Base-by-base conservation (phyloP, 2,888 invertebrate genomes). In the Acronicta alni region DNA sequence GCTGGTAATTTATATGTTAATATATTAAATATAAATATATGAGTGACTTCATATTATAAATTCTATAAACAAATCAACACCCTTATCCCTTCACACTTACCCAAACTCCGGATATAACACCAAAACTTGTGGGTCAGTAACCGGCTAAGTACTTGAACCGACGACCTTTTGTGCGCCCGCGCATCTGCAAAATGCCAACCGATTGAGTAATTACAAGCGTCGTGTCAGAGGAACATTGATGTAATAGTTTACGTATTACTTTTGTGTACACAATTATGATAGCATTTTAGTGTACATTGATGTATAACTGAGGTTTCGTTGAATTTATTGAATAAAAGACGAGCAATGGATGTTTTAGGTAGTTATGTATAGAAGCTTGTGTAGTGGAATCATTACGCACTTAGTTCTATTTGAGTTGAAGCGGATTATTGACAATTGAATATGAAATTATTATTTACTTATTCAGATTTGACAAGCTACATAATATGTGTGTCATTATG, bases 101-200 rank as follows among this genome's bases (percentile, higher is more conserved):
- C 69, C 71, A 57, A 59, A 55, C 67, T 61, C 45, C 72, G 72
- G 65, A 63, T 77, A 63, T 62, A 72, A 68, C 67, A 67, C 59
- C 54, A 41, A 58, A 65, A 71, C 66, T 75, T 79, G 67, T 82
- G 66, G 86, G 88, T 86, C 85, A 87, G 67, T 84, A 80, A 86
- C 86, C 87, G 82, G 41, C 51, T 61, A 71, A 77, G 72, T 72
- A 72, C 69, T 65, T 77, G 72, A 75, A 80, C 76, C 79, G 79
- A 67, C 77, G 84, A 89, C 89, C 89, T 89, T 87, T 88, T n/a
- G 42, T 43, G 70, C 77, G 78, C 58, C 55, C 54, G 79, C 79
- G 80, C 87, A 79, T 87, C 88, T 79, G 79, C 77, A 90, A 91
- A n/a, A 90, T 90, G 89, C 84, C 89, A 90, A 70, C 67, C 68